Evolutionary conservation across 1,140 invertebrate genomes (phyloP), one percentile per base, ranked within the genome.

Genomic region (Drosophila pseudoananassae): DNA sequence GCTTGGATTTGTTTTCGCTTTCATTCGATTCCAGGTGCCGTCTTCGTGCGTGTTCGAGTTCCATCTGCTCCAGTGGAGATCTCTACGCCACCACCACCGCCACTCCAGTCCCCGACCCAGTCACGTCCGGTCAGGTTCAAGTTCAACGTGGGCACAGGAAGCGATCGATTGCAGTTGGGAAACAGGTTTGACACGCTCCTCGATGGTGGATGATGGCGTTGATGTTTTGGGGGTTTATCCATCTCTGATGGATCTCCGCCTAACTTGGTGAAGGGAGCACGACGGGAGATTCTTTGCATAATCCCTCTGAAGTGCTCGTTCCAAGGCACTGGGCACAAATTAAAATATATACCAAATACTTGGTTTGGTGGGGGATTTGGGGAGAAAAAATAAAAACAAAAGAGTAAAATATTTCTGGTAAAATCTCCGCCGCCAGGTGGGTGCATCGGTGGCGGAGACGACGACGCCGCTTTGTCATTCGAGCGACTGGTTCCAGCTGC

Each of bases 61-160:
- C 43, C 61, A 64, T 49, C 45, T 47, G 58, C 12, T 33, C 50
- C 53, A 5, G 9, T 8, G 17, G 33, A 49, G 71, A 58, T 55
- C 36, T 23, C 36, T 36, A 23, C 33, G 4, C 3, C n/a, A 12
- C 45, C 10, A 10, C 10, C 43, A 10, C 4, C 4, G 7, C 54
- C 12, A 50, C 3, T 27, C n/a, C 23, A 7, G 40, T 74, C 46
- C 8, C 6, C 43, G 46, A 69, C 47, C 50, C 50, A 66, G 64
- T 78, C 77, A 81, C 78, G 81, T 87, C 64, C 77, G 77, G 31
- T 64, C 73, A 85, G 82, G 83, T 85, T 85, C 82, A 85, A 85
- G 81, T 85, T 85, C 81, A 85, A 85, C 64, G 58, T 58, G n/a
- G 40, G 66, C 72, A 65, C 58, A 81, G 73, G 82, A 83, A 83